phyloP scores from a whole-genome alignment of 2,888 invertebrate species.

The Camptogramma bilineatum region DNA sequence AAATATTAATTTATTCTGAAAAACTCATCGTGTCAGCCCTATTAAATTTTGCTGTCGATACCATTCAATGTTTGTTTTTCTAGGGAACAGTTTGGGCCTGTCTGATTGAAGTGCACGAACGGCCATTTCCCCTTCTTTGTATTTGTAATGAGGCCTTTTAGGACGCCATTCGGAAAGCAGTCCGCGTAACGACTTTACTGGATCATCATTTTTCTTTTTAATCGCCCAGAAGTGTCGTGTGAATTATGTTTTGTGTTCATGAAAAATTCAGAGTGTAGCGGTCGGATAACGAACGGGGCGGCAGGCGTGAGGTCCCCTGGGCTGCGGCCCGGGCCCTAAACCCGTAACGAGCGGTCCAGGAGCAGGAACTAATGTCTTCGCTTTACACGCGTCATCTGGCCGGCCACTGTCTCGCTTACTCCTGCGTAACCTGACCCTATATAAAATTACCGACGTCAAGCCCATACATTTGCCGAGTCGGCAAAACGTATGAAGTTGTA shows the following conservation, averaged over 20 bases:
- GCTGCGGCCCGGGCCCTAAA: conserved; percentile 45
- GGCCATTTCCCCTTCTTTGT: conserved; percentile 35
- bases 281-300: conserved; percentile 62
- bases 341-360: conserved; percentile 58
- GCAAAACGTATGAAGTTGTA: conserved; percentile 25
- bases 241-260: conserved; percentile 49
- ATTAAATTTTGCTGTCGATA: conserved; percentile 44
- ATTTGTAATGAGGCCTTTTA: conserved; percentile 37
- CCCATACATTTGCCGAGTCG: conserved; percentile 24
- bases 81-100: conserved; percentile 69
- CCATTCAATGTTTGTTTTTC: conserved; percentile 70
- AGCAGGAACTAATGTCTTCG: conserved; percentile 60
- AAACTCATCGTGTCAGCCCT: conserved; percentile 41
- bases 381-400: conserved; percentile 66
- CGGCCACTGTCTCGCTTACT: conserved; percentile 41
- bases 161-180: conserved; percentile 28
- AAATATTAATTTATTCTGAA: not conserved
- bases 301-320: conserved; percentile 58
- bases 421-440: conserved; percentile 43
- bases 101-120: conserved; percentile 64
- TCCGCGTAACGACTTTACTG: conserved; percentile 25
- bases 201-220: conserved; percentile 37
- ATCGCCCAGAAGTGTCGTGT: conserved; percentile 29
- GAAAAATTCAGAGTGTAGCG: conserved; percentile 59
- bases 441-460: conserved; percentile 29